These are phyloP conservation scores for Glareola pratincola DNA, from an alignment of 2,113 vertebrate genomes.

Conservation along the genomic window DNA sequence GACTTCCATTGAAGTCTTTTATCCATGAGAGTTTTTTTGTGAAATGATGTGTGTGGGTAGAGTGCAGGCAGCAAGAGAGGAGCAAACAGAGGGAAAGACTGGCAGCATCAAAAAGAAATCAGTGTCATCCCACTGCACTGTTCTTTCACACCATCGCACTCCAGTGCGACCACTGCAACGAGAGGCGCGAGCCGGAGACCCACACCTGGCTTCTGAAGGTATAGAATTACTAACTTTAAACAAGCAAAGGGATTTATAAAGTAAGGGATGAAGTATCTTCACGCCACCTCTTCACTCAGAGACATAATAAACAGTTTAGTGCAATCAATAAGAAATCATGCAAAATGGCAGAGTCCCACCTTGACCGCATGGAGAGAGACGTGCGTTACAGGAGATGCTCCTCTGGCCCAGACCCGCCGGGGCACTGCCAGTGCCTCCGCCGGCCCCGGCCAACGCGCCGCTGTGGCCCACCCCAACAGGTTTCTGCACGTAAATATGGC, in stretches of 20 bases:
- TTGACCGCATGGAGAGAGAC: fast-evolving
- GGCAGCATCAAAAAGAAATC: not conserved
- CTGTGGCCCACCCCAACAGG: not conserved
- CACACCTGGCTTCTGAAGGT: not conserved
- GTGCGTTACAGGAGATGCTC: not conserved
- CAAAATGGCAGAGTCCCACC: not conserved
- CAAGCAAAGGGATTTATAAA: not conserved
- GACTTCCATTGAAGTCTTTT: not conserved
- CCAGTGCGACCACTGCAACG: fast-evolving
- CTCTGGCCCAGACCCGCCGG: not conserved
- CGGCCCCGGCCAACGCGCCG: too few species aligned
- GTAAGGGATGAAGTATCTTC: not conserved
- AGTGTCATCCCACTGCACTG: not conserved
- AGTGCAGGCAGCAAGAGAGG: not conserved
- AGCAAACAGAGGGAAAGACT: not conserved
- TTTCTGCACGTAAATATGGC: not conserved
- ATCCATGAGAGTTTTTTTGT: not conserved
- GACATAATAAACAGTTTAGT: not conserved
- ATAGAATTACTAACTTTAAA: not conserved
- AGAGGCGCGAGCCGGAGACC: not conserved
- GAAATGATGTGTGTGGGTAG: not conserved
- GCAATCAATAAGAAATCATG: not conserved
- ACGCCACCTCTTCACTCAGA: not conserved
- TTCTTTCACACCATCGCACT: not conserved
- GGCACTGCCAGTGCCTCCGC: not conserved